A percentile compares a stretch with the other conserved stretches of the same genome.
phyloP scores from a whole-genome alignment of 2,888 invertebrate species.

The Drosophila pseudotakahashii region DNA sequence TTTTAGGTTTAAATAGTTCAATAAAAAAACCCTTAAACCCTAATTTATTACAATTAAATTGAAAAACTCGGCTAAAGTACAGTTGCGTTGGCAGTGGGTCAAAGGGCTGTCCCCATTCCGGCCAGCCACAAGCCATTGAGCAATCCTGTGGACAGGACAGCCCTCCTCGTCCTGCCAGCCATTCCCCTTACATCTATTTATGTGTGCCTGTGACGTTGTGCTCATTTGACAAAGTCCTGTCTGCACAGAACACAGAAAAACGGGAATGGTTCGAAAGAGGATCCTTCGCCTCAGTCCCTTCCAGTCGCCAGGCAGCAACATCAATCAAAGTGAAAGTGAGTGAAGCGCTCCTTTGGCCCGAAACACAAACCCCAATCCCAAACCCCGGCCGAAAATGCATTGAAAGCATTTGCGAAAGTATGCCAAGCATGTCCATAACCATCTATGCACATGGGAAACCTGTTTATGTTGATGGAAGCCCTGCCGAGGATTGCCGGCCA shows the following conservation, averaged over 20 bases:
- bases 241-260: slow-evolving; percentile 8
- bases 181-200: neutral
- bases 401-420: slow-evolving; percentile 62
- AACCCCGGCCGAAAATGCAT: slow-evolving; percentile 58
- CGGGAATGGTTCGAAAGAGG: slow-evolving; percentile 13
- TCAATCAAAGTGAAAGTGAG: slow-evolving; percentile 71
- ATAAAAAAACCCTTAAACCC: neutral
- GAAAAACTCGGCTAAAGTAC: slow-evolving; percentile 1
- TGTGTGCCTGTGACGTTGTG: slow-evolving; percentile 21
- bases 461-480: slow-evolving; percentile 56
- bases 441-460: slow-evolving; percentile 37
- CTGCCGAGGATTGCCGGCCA: neutral
- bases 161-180: slow-evolving; percentile 3
- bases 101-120: slow-evolving; percentile 63
- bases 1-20: too few relatives aligned
- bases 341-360: slow-evolving; percentile 10
- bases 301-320: slow-evolving; percentile 51
- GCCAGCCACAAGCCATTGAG: slow-evolving; percentile 49
- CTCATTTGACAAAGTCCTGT: slow-evolving; percentile 53
- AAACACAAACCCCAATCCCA: slow-evolving; percentile 9
- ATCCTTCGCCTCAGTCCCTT: too few relatives aligned
- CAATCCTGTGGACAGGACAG: slow-evolving; percentile 40
- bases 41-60: neutral
- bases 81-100: slow-evolving; percentile 52
- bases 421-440: slow-evolving; percentile 56